Conservation (phyloP, 2,797 vertebrate species). For the Meda fulgida region DNA sequence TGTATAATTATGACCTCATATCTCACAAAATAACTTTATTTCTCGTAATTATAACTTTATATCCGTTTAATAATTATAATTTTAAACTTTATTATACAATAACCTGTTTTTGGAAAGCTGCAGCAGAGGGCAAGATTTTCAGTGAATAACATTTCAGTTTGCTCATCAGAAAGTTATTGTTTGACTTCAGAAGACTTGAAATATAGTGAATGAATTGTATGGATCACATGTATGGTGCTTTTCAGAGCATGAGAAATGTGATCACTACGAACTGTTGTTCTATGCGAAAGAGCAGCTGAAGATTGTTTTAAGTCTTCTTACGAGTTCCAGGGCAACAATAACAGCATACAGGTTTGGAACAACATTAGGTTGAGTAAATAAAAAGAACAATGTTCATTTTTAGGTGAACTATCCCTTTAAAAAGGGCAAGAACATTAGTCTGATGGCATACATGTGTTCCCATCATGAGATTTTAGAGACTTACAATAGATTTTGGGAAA, state of each 20-base stretch:
- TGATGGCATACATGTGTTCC: constrained; percentile 21
- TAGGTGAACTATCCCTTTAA: not conserved
- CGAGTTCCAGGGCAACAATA: not conserved
- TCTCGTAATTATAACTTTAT: not conserved
- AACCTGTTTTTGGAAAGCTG: not conserved
- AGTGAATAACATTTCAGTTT: not conserved
- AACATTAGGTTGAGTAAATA: not conserved
- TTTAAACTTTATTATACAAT: not conserved
- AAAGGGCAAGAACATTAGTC: constrained; percentile 3
- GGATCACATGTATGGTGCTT: not conserved
- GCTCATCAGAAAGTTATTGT: no score
- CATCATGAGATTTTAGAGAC: constrained; percentile 1
- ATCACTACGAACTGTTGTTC: not conserved
- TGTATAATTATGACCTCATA: not conserved
- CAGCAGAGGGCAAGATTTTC: not conserved
- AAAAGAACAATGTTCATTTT: not conserved
- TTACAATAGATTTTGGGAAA: not conserved
- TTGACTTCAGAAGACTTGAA: not conserved
- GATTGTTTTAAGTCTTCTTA: not conserved
- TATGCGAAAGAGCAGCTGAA: not conserved
- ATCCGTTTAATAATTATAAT: not conserved
- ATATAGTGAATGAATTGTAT: not conserved
- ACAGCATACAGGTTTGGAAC: not conserved
- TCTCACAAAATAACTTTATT: not conserved
- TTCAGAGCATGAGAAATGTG: not conserved